Conservation (phyloP, 1,140 invertebrate genomes). For the Lithobius niger region DNA sequence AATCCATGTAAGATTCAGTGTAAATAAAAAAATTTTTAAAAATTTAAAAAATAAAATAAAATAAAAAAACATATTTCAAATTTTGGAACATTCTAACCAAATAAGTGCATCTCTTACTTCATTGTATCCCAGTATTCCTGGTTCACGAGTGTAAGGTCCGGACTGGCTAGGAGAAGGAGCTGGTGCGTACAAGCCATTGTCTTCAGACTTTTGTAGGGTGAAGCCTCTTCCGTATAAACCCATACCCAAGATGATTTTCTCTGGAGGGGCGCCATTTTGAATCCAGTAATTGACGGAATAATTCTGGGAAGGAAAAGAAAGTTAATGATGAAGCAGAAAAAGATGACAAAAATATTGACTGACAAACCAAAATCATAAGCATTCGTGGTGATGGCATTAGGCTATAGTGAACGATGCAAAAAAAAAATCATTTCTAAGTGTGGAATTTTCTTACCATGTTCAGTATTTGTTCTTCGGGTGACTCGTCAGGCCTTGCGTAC, state of each 20-base stretch:
- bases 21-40: too few relatives aligned
- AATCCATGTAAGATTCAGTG: too few relatives aligned
- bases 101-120: constrained; percentile 41
- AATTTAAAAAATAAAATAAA: too few relatives aligned
- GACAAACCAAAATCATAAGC: too few relatives aligned
- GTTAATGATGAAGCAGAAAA: too few relatives aligned
- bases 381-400: too few relatives aligned
- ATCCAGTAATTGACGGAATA: constrained; percentile 74
- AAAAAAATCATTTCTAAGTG: too few relatives aligned
- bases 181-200: constrained; percentile 54
- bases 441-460: constrained; percentile 3
- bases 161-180: constrained; percentile 53
- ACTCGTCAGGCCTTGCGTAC: constrained; percentile 58
- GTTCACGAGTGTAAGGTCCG: constrained; percentile 61
- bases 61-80: too few relatives aligned
- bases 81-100: too few relatives aligned
- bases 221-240: constrained; percentile 83
- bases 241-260: constrained; percentile 75
- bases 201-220: constrained; percentile 43
- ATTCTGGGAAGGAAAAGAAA: constrained; percentile 41
- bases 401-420: too few relatives aligned
- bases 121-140: constrained; percentile 77
- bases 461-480: neutral
- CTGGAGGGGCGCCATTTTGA: constrained; percentile 56
- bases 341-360: too few relatives aligned